Evolutionary conservation across 1,140 invertebrate species (phyloP).

Genomic region (Drosophila sproati): DNA sequence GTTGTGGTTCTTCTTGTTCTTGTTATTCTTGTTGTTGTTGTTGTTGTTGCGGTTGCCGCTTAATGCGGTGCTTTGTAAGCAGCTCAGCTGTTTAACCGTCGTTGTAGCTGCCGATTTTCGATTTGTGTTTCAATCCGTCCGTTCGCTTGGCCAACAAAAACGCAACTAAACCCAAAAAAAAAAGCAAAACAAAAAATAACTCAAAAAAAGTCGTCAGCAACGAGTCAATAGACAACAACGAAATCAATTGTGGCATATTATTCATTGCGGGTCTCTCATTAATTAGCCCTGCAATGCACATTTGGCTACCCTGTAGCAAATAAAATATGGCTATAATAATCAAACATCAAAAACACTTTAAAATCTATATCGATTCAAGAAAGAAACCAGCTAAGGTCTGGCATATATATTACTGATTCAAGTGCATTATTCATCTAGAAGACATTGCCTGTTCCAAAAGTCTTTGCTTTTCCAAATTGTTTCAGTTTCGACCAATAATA

Average conservation of each 20-base stretch:
- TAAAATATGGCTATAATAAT: neutral
- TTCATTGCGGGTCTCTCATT: neutral
- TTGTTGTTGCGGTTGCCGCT: conserved; percentile 11
- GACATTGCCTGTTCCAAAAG: too few species aligned
- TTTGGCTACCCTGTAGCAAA: neutral
- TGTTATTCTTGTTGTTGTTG: conserved; percentile 14
- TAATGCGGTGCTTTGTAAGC: conserved; percentile 72
- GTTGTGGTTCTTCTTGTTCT: neutral
- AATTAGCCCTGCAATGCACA: conserved; percentile 8
- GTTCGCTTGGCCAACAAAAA: conserved; percentile 40
- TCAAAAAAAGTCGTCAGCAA: neutral
- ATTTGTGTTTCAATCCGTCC: conserved; percentile 25
- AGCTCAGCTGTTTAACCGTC: conserved; percentile 17
- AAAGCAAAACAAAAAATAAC: too few species aligned
- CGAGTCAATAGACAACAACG: conserved; percentile 7
- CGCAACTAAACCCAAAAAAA: conserved; percentile 15
- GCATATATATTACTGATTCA: too few species aligned
- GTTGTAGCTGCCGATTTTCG: conserved; percentile 1
- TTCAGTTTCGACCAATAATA: too few species aligned
- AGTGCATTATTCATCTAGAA: too few species aligned
- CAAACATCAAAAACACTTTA: too few species aligned
- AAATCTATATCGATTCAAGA: too few species aligned
- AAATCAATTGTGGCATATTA: neutral
- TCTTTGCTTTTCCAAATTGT: too few species aligned
- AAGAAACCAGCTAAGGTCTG: too few species aligned